Conservation (phyloP, 2,888 invertebrate species). For the Caenorhabditis zanzibari region DNA sequence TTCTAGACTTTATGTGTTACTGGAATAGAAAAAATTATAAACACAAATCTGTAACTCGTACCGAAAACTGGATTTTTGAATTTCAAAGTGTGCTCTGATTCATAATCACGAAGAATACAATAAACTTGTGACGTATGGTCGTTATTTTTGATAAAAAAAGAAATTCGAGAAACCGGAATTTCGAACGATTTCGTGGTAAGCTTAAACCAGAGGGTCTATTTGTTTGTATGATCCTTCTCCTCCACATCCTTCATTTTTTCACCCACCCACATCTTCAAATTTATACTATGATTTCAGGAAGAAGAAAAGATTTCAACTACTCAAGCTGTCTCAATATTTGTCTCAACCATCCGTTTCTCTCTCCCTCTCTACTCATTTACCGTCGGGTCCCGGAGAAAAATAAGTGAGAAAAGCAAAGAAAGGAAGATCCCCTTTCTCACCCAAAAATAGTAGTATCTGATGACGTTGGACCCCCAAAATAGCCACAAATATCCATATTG, state of each 20-base stretch:
- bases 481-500: conserved; percentile 32
- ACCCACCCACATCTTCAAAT: conserved; percentile 54
- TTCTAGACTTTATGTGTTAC: too few relatives aligned
- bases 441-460: conserved; percentile 58
- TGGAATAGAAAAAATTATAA: too few relatives aligned
- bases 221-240: conserved; percentile 21
- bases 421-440: conserved; percentile 35
- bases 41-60: too few relatives aligned
- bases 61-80: too few relatives aligned
- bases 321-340: conserved; percentile 33
- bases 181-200: conserved; percentile 12
- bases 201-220: not conserved
- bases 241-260: conserved; percentile 16
- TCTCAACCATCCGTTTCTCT: conserved; percentile 17
- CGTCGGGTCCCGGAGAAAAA: conserved; percentile 8
- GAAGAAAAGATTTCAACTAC: conserved; percentile 2
- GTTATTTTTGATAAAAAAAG: not conserved
- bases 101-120: not conserved
- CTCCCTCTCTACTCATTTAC: conserved; percentile 35
- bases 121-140: not conserved
- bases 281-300: conserved; percentile 51
- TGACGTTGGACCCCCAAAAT: conserved; percentile 51
- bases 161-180: not conserved
- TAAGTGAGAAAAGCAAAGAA: conserved; percentile 30
- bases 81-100: not conserved